Evolutionary conservation across 2,797 vertebrate genomes (phyloP).

Genomic region (Hemitrygon akajei): DNA sequence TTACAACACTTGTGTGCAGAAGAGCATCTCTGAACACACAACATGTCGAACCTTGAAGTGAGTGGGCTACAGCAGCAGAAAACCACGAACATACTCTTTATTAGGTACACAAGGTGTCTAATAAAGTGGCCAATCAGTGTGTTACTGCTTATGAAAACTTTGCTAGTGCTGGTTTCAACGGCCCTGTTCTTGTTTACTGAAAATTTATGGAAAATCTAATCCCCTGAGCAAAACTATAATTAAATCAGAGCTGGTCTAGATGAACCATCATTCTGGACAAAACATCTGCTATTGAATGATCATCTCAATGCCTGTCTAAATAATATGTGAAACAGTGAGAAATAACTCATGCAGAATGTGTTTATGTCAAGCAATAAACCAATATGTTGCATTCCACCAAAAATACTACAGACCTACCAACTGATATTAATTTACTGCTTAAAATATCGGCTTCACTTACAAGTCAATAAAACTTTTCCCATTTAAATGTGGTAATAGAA

Average conservation of each 20-base stretch:
- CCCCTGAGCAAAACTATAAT: conserved; percentile 7
- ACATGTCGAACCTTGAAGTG: no score
- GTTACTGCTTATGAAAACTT: not conserved
- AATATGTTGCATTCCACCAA: not conserved
- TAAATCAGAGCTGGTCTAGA: not conserved
- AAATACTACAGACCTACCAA: not conserved
- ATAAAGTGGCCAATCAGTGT: no score
- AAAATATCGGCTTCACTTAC: not conserved
- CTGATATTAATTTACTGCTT: not conserved
- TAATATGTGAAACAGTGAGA: not conserved
- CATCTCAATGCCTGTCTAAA: not conserved
- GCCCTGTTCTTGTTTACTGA: conserved; percentile 8
- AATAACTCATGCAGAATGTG: conserved; percentile 2
- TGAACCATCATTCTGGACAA: conserved; percentile 6
- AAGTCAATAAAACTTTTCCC: not conserved
- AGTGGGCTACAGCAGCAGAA: no score
- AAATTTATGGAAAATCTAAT: not conserved
- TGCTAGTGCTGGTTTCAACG: not conserved
- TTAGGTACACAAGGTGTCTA: no score
- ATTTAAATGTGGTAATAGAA: not conserved
- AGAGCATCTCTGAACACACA: no score
- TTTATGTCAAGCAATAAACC: not conserved
- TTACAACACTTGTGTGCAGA: no score
- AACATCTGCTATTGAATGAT: conserved; percentile 22
- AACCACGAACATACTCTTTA: no score